Evolutionary conservation across 2,888 invertebrate genomes (phyloP), one percentile per base, ranked within the genome.

Genomic region (Drosophila kanekoi): DNA sequence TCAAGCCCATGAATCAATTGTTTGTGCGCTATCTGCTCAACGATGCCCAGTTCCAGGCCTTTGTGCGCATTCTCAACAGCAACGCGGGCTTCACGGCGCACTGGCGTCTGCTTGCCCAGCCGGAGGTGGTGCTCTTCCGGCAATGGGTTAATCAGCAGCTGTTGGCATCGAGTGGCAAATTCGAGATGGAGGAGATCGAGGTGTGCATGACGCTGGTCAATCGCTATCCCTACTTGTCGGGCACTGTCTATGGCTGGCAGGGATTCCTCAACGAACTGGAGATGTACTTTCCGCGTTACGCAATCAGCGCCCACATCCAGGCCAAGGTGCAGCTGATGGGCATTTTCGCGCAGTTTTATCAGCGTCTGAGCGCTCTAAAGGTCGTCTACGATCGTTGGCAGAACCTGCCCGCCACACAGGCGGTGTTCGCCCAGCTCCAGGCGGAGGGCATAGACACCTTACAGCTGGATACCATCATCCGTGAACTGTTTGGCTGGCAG

Each of bases 31-130:
- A 91, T 49, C 63, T 91, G 13, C 59, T 91, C 18, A 88, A 89
- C 37, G 91, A 91, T 74, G 79, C 70, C 5, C 78, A 91, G 77
- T 92, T 92, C 52, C 91, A 92, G 69, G 77, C 77, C 1, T 79
- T 92, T 52, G 79, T 91, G n/a, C 81, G 91, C 5, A 83, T 85
- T 40, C 48, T 91, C 11, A 89, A 89, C 53, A 86, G 89, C 47
- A 75, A 81, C 8, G 86, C 78, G 3, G 89, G 82, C 4, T 81
- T 72, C 45, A 74, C 70, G 3, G 85, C 87, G 10, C 71, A 79
- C 3, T 81, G 81, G 76, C 72, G 86, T 18, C 64, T 92, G 16
- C 67, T 72, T 2, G 72, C 79, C 3, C 92, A 91, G 57, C 91
- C 92, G 4, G 92, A 91, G 61, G 58, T 91, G 11, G 64, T 83